Evolutionary conservation across 1,140 invertebrate species (phyloP).

Genomic region (Zophobas atratus): DNA sequence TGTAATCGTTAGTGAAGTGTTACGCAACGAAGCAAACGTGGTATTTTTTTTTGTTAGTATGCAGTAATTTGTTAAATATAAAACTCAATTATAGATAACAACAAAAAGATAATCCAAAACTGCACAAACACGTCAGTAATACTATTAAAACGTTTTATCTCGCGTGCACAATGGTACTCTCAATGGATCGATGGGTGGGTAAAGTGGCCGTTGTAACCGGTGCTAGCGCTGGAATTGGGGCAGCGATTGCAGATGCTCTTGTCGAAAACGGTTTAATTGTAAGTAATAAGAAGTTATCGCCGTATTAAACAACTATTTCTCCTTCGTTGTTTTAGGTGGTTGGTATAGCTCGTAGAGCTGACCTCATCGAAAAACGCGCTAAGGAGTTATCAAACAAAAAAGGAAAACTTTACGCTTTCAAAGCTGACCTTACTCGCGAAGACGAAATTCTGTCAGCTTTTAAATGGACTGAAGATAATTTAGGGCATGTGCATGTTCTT

Average conservation of each 20-base stretch:
- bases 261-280: slow-evolving; percentile 7
- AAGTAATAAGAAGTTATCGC: background rate
- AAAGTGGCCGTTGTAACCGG: slow-evolving; percentile 16
- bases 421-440: slow-evolving; percentile 76
- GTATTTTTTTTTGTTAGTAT: too few relatives aligned
- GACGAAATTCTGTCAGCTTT: slow-evolving; percentile 76
- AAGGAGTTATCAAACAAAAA: background rate
- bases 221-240: slow-evolving; percentile 38
- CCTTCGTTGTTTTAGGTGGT: background rate
- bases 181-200: background rate
- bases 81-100: too few relatives aligned
- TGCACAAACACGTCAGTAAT: too few relatives aligned
- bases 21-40: too few relatives aligned
- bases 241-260: slow-evolving; percentile 28
- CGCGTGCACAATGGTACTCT: slow-evolving; percentile 4
- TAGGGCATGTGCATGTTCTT: slow-evolving; percentile 77
- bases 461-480: slow-evolving; percentile 71
- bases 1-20: too few relatives aligned
- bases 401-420: slow-evolving; percentile 58
- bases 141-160: too few relatives aligned
- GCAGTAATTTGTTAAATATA: too few relatives aligned
- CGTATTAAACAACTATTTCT: background rate
- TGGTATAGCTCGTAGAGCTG: background rate
- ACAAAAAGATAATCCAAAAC: slow-evolving; percentile 47
- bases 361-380: background rate